These are phyloP conservation scores for Urosaurus nigricauda DNA, from an alignment of 2,797 vertebrate species.

Conservation along the genomic window DNA sequence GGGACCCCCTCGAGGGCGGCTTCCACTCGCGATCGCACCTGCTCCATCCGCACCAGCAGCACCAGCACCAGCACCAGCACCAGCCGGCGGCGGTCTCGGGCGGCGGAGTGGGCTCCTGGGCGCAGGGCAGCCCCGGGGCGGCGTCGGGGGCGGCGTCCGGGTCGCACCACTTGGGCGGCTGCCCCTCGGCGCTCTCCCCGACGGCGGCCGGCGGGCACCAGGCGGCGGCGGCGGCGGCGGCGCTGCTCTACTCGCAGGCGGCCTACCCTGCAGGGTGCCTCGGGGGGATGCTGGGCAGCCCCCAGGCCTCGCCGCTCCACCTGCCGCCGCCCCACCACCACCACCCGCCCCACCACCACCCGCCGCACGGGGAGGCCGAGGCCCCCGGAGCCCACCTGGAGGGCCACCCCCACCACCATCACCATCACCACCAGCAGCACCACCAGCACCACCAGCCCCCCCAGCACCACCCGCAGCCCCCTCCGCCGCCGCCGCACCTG, in stretches of 20 bases:
- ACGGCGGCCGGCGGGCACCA: slow-evolving; percentile 89
- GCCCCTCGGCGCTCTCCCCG: slow-evolving; percentile 82
- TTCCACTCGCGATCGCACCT: slow-evolving; percentile 93
- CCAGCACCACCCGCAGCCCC: too few relatives aligned
- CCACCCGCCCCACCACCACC: slow-evolving; percentile 73
- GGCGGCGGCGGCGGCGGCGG: slow-evolving; percentile 83
- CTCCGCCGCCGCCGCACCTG: too few relatives aligned
- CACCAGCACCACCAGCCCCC: too few relatives aligned
- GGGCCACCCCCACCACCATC: too few relatives aligned
- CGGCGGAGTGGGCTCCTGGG: slow-evolving; percentile 87
- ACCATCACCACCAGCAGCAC: too few relatives aligned
- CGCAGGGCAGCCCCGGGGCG: slow-evolving; percentile 83
- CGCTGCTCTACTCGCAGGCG: slow-evolving; percentile 93
- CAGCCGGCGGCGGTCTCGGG: slow-evolving; percentile 87
- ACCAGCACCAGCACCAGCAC: slow-evolving; percentile 71
- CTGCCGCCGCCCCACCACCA: slow-evolving; percentile 92
- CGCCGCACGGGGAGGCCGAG: neutral
- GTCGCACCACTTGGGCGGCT: slow-evolving; percentile 87
- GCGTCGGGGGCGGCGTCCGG: slow-evolving; percentile 79
- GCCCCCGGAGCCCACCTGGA: neutral
- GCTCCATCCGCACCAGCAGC: slow-evolving; percentile 85
- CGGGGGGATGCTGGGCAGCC: slow-evolving; percentile 91
- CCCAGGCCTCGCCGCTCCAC: slow-evolving; percentile 90
- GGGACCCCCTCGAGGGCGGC: too few relatives aligned
- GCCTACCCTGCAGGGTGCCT: slow-evolving; percentile 85